Base-by-base conservation (phyloP, 2,888 invertebrate species). In the Spisula solida region DNA sequence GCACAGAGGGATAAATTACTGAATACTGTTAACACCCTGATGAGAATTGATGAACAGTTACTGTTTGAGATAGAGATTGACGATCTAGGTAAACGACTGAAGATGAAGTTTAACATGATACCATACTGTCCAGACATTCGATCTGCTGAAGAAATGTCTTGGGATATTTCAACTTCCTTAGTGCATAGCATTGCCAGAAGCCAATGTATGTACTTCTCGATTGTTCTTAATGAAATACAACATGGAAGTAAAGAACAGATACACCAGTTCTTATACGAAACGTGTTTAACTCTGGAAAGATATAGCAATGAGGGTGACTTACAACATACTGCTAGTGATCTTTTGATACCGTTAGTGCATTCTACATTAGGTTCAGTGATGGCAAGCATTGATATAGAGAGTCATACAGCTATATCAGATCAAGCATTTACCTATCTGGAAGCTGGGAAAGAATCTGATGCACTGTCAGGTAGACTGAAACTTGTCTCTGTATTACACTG, bases 381-480 rank as follows among this genome's bases (percentile, higher is more conserved):
- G 8, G 48, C n/a, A 6, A 47, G 47, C 47, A 47, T 5, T 47
- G 12, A 47, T 47, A 47, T 47, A 47, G 47, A 5, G 6, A 8
- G 6, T 47, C 47, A 47, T 12, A 47, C 47, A 47, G 47, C 47
- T 47, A 47, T 47, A 5, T 47, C 47, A 47, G 47, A 47, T 47
- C 47, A n/a, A n/a, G n/a, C n/a, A n/a, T n/a, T n/a, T n/a, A n/a
- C n/a, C n/a, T n/a, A n/a, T n/a, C n/a, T n/a, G n/a, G n/a, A n/a
- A n/a, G n/a, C n/a, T n/a, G n/a, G n/a, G n/a, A n/a, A n/a, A n/a
- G n/a, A n/a, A n/a, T n/a, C n/a, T n/a, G n/a, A n/a, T n/a, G n/a
- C n/a, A n/a, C n/a, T n/a, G n/a, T n/a, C n/a, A n/a, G n/a, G 51
- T 25, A 48, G 18, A 48, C 51, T 81, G n/a, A 81, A 81, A 47